Base-by-base conservation (phyloP, 92 coral and sea anemone genomes). In the Zoanthus gigantus region DNA sequence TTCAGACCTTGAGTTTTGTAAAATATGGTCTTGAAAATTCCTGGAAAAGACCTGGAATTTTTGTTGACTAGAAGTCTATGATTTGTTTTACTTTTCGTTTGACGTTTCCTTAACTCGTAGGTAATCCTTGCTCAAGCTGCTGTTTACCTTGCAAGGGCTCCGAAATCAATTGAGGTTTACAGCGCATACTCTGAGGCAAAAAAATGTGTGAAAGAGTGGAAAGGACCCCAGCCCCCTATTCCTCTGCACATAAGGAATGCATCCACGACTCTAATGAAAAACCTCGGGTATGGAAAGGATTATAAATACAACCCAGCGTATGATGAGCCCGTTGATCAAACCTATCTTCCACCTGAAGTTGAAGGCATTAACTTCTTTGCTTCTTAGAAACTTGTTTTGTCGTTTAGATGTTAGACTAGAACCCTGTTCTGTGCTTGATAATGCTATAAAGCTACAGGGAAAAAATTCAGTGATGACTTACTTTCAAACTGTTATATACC, bases 181-280 rank as follows among this genome's bases (percentile, higher is more conserved):
- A 94, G 89, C 73, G 99, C 99, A 7, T 97, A 95, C 71, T 71
- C 88, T 72, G 90, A 92, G 42, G 99, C 96, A n/a, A 93, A 92
- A 79, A 87, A 92, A 47, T 93, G 92, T 74, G 92, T 97, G 68
- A 91, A 79, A 15, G 91, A 89, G 30, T 95, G 96, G 95, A 94
- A 97, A 54, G 99, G 99, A 31, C 93, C 97, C 29, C 96, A 95
- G 67, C 99, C 99, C 54, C 83, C 98, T 46, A 98, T 95, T 2
- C 99, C 99, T 4, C 83, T 95, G 28, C 99, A 97, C 85, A 92
- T 97, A 54, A 92, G 99, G 32, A 97, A 97, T 89, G 99, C 99
- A 6, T 98, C 99, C 18, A 97, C 99, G 5, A 91, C 90, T 87
- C 92, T 97, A 28, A 94, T 97, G 97, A 95, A 90, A 76, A 85